Percentiles rank a stretch among this genome's conserved stretches.
Conservation (phyloP, 2,797 vertebrate species). For the Amblyraja radiata region DNA sequence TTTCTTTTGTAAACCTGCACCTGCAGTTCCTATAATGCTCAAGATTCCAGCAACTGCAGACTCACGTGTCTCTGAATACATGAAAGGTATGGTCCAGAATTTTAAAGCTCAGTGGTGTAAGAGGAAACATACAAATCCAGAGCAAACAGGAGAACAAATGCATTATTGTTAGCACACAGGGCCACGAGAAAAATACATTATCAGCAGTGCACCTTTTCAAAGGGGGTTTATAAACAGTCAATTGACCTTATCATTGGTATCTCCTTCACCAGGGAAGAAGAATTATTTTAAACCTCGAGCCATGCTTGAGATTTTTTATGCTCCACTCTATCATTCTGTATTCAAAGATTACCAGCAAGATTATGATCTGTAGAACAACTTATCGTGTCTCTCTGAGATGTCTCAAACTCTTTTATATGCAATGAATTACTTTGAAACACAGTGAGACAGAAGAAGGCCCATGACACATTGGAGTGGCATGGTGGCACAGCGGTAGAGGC, state of each 20-base stretch:
- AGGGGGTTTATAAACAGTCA: not conserved
- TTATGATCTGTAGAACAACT: not conserved
- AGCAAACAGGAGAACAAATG: not conserved
- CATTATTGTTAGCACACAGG: not conserved
- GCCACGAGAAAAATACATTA: not conserved
- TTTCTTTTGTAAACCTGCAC: no score
- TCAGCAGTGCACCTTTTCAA: not conserved
- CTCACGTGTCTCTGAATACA: not conserved
- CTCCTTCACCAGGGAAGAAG: not conserved
- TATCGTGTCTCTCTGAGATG: not conserved
- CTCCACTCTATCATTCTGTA: not conserved
- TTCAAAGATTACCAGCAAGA: constrained; percentile 23
- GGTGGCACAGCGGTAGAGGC: no score
- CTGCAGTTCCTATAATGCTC: no score
- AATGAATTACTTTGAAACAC: not conserved
- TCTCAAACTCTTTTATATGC: not conserved
- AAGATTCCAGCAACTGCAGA: no score
- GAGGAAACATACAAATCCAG: not conserved
- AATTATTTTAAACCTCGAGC: constrained; percentile 8
- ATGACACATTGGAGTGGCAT: no score
- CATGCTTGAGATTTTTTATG: constrained; percentile 5
- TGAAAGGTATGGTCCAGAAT: not conserved
- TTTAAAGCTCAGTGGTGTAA: not conserved
- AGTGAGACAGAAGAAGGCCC: not conserved
- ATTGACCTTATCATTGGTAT: not conserved